These are phyloP conservation scores for Halcyon badia DNA, from an alignment of 2,797 vertebrate species.

Conservation along the genomic window DNA sequence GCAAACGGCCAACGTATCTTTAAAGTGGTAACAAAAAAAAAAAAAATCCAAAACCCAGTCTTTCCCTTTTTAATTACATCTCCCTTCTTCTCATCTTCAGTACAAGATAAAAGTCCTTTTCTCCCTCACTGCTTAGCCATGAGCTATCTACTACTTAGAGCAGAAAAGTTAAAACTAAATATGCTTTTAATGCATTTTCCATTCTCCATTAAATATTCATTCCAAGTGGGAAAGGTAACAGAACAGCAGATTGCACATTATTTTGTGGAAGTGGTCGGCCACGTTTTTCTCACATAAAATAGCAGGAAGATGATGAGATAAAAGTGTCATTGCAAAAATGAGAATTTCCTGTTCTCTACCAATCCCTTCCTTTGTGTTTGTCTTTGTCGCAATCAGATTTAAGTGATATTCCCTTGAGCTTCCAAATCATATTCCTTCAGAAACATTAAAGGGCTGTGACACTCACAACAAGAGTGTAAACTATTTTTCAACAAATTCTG, in stretches of 20 bases:
- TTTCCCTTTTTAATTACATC: background rate
- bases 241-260: background rate
- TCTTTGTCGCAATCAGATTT: background rate
- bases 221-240: background rate
- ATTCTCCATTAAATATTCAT: conserved; percentile 1
- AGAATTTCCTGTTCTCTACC: background rate
- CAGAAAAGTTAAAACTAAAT: background rate
- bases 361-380: background rate
- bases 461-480: conserved; percentile 38
- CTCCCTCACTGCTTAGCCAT: background rate
- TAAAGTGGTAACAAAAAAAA: background rate
- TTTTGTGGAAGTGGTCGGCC: background rate
- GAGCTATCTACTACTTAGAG: background rate
- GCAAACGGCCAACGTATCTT: background rate
- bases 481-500: conserved; percentile 38
- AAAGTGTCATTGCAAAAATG: conserved; percentile 27
- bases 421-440: background rate
- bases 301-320: conserved; percentile 1
- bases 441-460: background rate
- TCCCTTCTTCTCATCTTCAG: background rate
- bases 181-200: background rate
- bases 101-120: background rate
- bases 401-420: conserved; percentile 15
- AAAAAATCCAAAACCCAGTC: background rate
- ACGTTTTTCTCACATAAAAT: background rate